Percentiles rank a stretch among this genome's conserved stretches.
These are phyloP conservation scores for Patella depressa DNA, from an alignment of 2,888 invertebrate species.

Conservation along the genomic window DNA sequence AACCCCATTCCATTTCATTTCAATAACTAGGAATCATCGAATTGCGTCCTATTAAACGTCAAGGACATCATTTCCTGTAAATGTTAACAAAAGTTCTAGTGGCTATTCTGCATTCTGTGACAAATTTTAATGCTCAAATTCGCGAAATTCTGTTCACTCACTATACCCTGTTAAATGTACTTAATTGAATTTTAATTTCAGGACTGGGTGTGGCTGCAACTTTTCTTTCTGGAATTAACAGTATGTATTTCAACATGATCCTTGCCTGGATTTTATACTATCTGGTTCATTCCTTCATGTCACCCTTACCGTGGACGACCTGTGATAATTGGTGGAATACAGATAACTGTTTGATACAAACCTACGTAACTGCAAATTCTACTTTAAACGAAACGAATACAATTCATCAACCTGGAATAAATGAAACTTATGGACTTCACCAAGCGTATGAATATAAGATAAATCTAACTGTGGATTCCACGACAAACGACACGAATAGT, in stretches of 20 bases:
- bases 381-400: background rate
- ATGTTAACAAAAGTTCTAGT: too few relatives aligned
- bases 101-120: too few relatives aligned
- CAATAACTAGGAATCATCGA: too few relatives aligned
- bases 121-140: too few relatives aligned
- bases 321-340: constrained; percentile 77
- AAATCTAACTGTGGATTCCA: too few relatives aligned
- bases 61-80: too few relatives aligned
- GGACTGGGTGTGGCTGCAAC: constrained; percentile 74
- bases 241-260: constrained; percentile 95
- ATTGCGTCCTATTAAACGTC: too few relatives aligned
- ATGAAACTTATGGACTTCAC: background rate
- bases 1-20: too few relatives aligned
- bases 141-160: too few relatives aligned
- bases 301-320: constrained; percentile 85
- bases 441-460: background rate
- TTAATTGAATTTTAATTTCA: constrained; percentile 54
- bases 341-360: constrained; percentile 64
- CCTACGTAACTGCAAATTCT: background rate
- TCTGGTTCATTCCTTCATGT: constrained; percentile 90
- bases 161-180: too few relatives aligned
- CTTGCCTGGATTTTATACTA: constrained; percentile 97
- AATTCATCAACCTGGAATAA: background rate
- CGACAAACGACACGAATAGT: background rate
- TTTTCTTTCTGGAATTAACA: constrained; percentile 89